A percentile compares a stretch with the other conserved stretches of the same genome.
These are phyloP conservation scores for Pseudorhombus dupliciocellatus DNA, from an alignment of 2,113 vertebrate genomes.

Conservation along the genomic window DNA sequence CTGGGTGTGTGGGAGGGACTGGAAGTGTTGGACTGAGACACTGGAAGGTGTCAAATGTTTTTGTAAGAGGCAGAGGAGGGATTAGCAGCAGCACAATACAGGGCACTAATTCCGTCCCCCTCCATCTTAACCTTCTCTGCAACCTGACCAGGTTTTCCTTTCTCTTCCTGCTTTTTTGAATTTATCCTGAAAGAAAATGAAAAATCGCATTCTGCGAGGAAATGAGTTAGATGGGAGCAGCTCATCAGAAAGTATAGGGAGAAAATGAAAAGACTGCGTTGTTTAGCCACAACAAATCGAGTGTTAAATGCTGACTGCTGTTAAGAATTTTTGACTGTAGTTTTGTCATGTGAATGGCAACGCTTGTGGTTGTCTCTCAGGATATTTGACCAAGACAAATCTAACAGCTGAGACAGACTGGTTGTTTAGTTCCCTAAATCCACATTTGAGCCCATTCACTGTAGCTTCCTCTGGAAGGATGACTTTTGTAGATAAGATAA, in stretches of 20 bases:
- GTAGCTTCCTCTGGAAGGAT: not conserved
- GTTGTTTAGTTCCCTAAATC: not conserved
- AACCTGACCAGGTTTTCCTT: not conserved
- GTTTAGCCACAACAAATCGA: not conserved
- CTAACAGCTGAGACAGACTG: not conserved
- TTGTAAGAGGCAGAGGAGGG: conserved; percentile 59
- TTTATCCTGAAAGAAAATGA: conserved; percentile 46
- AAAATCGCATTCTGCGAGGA: conserved; percentile 34
- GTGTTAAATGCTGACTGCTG: not conserved
- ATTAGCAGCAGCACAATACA: conserved; percentile 66
- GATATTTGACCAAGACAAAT: conserved; percentile 5
- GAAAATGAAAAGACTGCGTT: conserved; percentile 9
- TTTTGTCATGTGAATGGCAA: not conserved
- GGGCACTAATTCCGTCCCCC: conserved; percentile 54
- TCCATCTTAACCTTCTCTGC: conserved; percentile 7
- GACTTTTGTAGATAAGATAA: not conserved
- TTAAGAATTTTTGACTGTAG: not conserved
- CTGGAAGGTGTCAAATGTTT: conserved; percentile 75
- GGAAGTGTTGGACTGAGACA: conserved; percentile 39
- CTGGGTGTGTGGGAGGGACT: conserved; percentile 50
- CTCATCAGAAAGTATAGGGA: not conserved
- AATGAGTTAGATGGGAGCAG: not conserved
- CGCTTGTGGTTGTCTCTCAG: not conserved
- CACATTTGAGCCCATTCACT: not conserved
- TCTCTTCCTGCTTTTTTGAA: not conserved